Evolutionary conservation across 2,888 invertebrate species (phyloP), one percentile per base, ranked within the genome.

Genomic region (Agonopterix alstromeriana): DNA sequence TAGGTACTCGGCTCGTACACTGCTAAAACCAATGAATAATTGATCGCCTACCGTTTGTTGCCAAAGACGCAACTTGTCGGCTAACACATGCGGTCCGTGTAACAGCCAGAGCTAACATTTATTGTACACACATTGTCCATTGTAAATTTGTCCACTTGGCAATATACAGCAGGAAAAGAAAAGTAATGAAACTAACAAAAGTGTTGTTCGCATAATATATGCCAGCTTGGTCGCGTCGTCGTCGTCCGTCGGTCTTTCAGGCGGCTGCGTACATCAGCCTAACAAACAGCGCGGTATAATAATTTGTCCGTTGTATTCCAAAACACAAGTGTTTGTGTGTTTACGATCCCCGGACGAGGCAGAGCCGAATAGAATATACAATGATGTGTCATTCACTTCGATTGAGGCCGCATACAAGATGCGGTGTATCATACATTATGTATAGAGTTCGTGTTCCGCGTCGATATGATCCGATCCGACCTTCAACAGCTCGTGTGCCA

Each of bases 301-400:
- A 72, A 74, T 75, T 76, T 70, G 68, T 70, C 56, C 52, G 67
- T 67, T 69, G 65, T 79, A 78, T 79, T 78, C 73, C 61, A 73
- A 83, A 82, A 80, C 74, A 74, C 72, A 74, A 78, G 75, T 78
- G 80, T 79, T 82, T 76, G 73, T 73, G 72, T 86, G 83, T 85
- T 87, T 82, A 84, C 77, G 82, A 82, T 73, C 72, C 69, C 74
- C 78, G 79, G 78, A 77, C 77, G 74, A 76, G 65, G 69, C 70
- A 65, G 70, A 84, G 77, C 73, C 77, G 82, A 77, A 78, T 80
- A 75, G 84, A 87, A 87, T 87, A 80, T 80, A 82, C 80, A 87
- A 87, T 82, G 80, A 82, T 72, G 73, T 86, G 84, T 85, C 84
- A 80, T 83, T 86, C 82, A 80, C 82, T 77, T 81, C 79, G 78